Conservation (phyloP, 2,888 invertebrate species). For the Lithophane ornitopus region DNA sequence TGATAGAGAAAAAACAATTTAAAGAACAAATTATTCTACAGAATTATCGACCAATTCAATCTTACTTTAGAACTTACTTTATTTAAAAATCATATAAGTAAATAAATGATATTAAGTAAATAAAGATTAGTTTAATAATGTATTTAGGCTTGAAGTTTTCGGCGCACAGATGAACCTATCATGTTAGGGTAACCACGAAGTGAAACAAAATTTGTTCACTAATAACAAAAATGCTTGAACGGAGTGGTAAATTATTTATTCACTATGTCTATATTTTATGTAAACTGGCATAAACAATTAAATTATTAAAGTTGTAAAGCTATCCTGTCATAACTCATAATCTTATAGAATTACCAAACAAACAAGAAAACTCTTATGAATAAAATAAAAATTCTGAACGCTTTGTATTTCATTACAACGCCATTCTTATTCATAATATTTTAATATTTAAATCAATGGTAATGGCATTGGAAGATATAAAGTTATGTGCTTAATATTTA, state of each 20-base stretch:
- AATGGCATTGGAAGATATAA: constrained; percentile 34
- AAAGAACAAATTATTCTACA: not conserved
- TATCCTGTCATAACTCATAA: constrained; percentile 18
- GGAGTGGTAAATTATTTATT: not conserved
- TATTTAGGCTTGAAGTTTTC: constrained; percentile 44
- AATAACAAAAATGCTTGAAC: not conserved
- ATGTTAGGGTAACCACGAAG: not conserved
- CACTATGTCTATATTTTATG: not conserved
- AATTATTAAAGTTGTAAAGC: constrained; percentile 7
- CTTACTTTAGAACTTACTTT: not conserved
- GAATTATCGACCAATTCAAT: not conserved
- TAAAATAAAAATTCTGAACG: constrained; percentile 26
- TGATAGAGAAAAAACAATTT: not conserved
- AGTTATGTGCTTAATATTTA: constrained; percentile 40
- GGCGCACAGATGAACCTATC: constrained; percentile 1
- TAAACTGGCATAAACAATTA: not conserved
- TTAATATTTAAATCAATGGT: constrained; percentile 48
- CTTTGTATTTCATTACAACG: constrained; percentile 38
- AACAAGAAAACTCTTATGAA: constrained; percentile 40
- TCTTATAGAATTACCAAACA: constrained; percentile 23
- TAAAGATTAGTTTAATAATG: constrained; percentile 10
- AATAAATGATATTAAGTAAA: not conserved
- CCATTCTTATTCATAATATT: constrained; percentile 50
- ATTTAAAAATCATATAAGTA: not conserved
- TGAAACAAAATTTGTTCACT: not conserved